Percentiles rank a stretch among this genome's conserved stretches.
Evolutionary conservation across 2,888 invertebrate genomes (phyloP).

Genomic region (Rhagium mordax): DNA sequence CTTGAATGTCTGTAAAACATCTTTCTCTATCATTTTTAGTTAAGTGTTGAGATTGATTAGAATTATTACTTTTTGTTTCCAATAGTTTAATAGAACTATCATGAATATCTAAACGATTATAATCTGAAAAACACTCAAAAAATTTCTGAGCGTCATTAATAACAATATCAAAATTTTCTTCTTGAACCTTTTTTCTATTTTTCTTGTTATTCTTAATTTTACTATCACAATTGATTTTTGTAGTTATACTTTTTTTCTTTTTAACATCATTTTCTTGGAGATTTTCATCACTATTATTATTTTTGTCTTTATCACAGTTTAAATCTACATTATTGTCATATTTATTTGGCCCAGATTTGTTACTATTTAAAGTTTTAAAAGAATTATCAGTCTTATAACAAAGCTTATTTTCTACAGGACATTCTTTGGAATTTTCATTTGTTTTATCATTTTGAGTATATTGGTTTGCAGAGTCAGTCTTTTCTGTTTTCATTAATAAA

Average conservation of each 20-base stretch:
- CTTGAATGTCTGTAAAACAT: background rate
- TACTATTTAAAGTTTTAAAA: background rate
- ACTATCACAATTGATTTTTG: conserved; percentile 21
- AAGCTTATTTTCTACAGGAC: background rate
- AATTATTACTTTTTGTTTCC: background rate
- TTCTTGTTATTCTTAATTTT: conserved; percentile 20
- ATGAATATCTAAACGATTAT: background rate
- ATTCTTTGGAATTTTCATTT: background rate
- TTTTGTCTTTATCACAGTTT: conserved; percentile 39
- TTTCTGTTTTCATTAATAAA: background rate
- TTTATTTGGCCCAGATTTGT: background rate
- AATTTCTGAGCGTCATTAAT: conserved; percentile 24
- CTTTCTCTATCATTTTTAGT: background rate
- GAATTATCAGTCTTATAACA: conserved; percentile 11
- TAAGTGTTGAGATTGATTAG: no score
- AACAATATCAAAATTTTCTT: conserved; percentile 28
- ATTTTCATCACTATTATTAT: conserved; percentile 37
- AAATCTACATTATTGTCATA: conserved; percentile 5
- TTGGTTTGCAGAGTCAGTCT: conserved; percentile 7
- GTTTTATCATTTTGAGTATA: background rate
- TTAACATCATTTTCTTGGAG: background rate
- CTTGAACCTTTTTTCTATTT: background rate
- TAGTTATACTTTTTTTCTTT: background rate
- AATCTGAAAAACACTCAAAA: conserved; percentile 23
- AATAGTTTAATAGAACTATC: background rate